Conservation (phyloP, 92 coral and sea anemone genomes). For the Umimayanthus chanpuru region DNA sequence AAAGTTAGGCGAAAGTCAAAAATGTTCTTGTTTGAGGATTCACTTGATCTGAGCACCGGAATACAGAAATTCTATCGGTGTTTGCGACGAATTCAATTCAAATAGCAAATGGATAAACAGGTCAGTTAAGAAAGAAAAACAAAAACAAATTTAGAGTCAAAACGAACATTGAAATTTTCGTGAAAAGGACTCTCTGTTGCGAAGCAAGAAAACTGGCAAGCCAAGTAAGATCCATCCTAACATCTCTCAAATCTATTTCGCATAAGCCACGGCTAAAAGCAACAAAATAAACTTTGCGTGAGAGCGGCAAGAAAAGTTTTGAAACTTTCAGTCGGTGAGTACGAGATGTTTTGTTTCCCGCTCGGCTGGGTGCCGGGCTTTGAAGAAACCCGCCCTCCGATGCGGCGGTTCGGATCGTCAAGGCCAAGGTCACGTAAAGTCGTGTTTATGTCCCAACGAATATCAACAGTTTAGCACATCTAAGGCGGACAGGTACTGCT, state of each 20-base stretch:
- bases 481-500: neutral
- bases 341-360: constrained; percentile 20
- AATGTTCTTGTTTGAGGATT: neutral
- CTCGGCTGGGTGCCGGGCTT: constrained; percentile 45
- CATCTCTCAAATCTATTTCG: neutral
- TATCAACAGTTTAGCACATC: constrained; percentile 13
- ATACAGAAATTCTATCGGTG: neutral
- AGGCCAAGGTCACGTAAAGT: constrained; percentile 37
- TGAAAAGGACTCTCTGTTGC: neutral
- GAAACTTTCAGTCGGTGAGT: constrained; percentile 41
- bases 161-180: neutral
- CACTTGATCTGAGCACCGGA: neutral
- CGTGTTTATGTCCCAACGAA: constrained; percentile 19
- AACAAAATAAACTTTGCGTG: constrained; percentile 31
- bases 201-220: neutral
- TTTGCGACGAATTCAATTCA: neutral
- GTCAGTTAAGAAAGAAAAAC: neutral
- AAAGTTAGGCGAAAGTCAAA: neutral
- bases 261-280: neutral
- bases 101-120: constrained; percentile 16
- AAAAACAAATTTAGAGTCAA: neutral
- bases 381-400: constrained; percentile 39
- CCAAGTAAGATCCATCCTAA: neutral
- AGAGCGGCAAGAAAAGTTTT: constrained; percentile 41
- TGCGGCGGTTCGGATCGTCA: neutral